Base-by-base conservation (phyloP, 2,113 vertebrate species). In the Calcarius ornatus region DNA sequence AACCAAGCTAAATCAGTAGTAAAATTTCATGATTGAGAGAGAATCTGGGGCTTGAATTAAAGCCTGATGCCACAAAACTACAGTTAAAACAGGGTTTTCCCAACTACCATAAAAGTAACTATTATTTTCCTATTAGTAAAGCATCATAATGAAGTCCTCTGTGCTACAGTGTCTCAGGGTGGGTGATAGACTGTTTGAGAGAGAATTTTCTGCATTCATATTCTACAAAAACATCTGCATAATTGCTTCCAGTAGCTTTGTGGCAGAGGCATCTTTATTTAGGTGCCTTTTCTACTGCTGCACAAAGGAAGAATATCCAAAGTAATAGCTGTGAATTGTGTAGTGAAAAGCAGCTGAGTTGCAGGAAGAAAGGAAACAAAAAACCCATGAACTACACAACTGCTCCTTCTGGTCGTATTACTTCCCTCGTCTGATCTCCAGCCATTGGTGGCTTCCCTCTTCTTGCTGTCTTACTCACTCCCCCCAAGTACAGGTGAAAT, bases 101-200 rank as follows among this genome's bases (percentile, higher is more conserved):
- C 19, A 35, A 37, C 15, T 53, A 11, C 1, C 2, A 31, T 37
- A 12, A 40, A 65, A 66, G 24, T 51, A 70, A 53, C n/a, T 57
- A 38, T 10, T 53, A 28, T 3, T 68, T 50, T 92, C 84, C 21
- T 48, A 5, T n/a, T 80, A 68, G 19, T 37, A 42, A 28, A 85
- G 25, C n/a, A 71, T 40, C 22, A 68, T 28, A 63, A 47, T 24
- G 10, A 60, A 60, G n/a, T 57, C 6, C 33, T 57, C 1, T 2
- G 0, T 40, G 22, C 14, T 2, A 11, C 54, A 25, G 1, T 27
- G 28, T 28, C 28, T 35, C 1, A 0, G 17, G 23, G 8, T 45
- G 10, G 50, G 24, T 33, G 20, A 20, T 2, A 4, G 1, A 12
- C 8, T 10, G 12, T 56, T 38, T 75, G 19, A 80, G 37, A 83